phyloP scores from a whole-genome alignment of 2,113 vertebrate genomes.

The Poecilia latipinna region DNA sequence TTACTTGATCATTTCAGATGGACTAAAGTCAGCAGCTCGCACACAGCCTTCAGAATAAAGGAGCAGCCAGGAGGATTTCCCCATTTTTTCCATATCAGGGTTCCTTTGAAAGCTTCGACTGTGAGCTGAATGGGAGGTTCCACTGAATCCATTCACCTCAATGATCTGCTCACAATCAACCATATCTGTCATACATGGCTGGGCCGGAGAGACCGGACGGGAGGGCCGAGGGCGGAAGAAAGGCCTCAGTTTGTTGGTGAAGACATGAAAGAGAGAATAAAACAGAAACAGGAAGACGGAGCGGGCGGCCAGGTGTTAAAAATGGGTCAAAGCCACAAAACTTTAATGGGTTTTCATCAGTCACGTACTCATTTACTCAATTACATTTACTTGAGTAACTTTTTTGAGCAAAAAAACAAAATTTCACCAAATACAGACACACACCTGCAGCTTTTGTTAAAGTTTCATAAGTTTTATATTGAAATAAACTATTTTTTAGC shows the following conservation, averaged over 20 bases:
- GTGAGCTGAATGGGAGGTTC: constrained; percentile 63
- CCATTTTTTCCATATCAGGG: constrained; percentile 68
- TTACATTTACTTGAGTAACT: too few relatives aligned
- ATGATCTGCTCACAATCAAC: constrained; percentile 66
- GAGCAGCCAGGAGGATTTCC: constrained; percentile 67
- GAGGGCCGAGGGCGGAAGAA: neutral
- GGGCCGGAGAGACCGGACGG: constrained; percentile 22
- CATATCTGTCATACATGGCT: constrained; percentile 74
- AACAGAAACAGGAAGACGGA: too few relatives aligned
- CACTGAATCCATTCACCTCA: constrained; percentile 64
- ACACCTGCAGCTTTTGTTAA: too few relatives aligned
- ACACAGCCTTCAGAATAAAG: constrained; percentile 47
- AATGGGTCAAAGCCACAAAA: neutral
- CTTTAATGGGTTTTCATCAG: too few relatives aligned
- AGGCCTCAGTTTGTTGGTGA: neutral
- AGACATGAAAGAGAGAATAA: too few relatives aligned
- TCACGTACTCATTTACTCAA: too few relatives aligned
- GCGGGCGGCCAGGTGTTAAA: too few relatives aligned
- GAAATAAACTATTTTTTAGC: too few relatives aligned
- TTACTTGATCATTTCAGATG: constrained; percentile 73
- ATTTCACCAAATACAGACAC: too few relatives aligned
- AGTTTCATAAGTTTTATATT: too few relatives aligned
- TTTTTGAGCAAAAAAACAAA: too few relatives aligned
- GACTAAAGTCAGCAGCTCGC: constrained; percentile 61
- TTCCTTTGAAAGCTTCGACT: constrained; percentile 55